Evolutionary conservation across 2,888 invertebrate genomes (phyloP), one percentile per base, ranked within the genome.

Genomic region (Eilema depressum): DNA sequence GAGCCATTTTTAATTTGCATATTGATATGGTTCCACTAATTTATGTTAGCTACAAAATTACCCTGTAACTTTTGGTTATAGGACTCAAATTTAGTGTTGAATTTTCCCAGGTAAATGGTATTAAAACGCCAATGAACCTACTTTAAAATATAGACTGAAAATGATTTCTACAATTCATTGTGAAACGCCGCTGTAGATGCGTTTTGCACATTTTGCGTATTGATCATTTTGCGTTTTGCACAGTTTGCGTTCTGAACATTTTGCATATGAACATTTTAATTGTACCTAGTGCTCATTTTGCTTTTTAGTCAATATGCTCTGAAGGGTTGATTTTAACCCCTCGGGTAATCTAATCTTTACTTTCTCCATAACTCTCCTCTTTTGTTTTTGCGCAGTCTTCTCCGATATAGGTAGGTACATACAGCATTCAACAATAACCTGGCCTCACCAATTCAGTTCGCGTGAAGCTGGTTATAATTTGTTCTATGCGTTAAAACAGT

Each of bases 41-140:
- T 70, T 53, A 66, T 30, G 11, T 56, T 61, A 53, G 37, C 28
- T 66, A 66, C 37, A 66, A 63, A 61, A 66, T 63, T 66, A 70
- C 70, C 70, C 70, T 70, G 70, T 66, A 47, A 59, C 17, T 63
- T 59, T 62, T 66, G 41, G 63, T 66, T 33, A 59, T 47, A 41
- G 28, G 37, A 68, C 41, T 28, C 28, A 28, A 26, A n/a, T 12
- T 12, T 3, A 11, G n/a, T 28, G 47, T 53, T 20, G 11, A 30
- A 20, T 0, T 61, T 20, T n/a, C n/a, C 53, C 53, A 47, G 17
- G 3, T 53, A 53, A 47, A 37, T 47, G 23, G n/a, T n/a, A 28
- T 47, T 47, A n/a, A 20, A 53, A 28, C 11, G 26, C 5, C 10
- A 5, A 10, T n/a, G 17, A 25, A 7, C 12, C 10, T 66, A 56